phyloP scores from a whole-genome alignment of 1,140 invertebrate genomes.

The Coelopa frigida region DNA sequence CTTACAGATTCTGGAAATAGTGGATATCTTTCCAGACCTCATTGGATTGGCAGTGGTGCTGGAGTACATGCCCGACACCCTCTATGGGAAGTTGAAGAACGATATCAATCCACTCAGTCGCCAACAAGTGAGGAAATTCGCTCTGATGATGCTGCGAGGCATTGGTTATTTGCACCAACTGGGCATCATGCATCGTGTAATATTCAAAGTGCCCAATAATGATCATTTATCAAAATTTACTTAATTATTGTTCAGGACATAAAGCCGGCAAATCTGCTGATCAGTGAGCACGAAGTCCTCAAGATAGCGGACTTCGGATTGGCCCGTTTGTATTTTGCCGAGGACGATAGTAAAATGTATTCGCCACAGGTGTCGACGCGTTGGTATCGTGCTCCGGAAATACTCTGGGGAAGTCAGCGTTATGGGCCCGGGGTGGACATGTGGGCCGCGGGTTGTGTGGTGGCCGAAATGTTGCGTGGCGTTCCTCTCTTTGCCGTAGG shows the following conservation, averaged over 20 bases:
- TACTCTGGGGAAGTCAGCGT: slow-evolving; percentile 84
- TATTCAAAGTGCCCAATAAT: slow-evolving; percentile 1
- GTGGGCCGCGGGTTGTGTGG: slow-evolving; percentile 93
- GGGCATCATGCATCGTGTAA: slow-evolving; percentile 91
- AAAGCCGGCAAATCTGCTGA: slow-evolving; percentile 94
- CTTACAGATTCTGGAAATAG: slow-evolving; percentile 79
- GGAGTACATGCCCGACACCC: slow-evolving; percentile 86
- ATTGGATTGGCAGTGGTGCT: slow-evolving; percentile 85
- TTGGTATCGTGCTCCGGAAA: slow-evolving; percentile 93
- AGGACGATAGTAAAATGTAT: slow-evolving; percentile 58
- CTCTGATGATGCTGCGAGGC: slow-evolving; percentile 86
- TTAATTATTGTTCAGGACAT: slow-evolving; percentile 61
- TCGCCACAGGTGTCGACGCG: slow-evolving; percentile 66
- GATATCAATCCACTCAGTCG: slow-evolving; percentile 61
- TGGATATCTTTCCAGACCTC: slow-evolving; percentile 86
- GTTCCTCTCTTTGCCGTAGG: slow-evolving; percentile 82
- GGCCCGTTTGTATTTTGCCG: slow-evolving; percentile 70
- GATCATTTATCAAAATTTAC: slow-evolving; percentile 1
- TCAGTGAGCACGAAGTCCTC: slow-evolving; percentile 74
- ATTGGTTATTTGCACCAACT: slow-evolving; percentile 77
- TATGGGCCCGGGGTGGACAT: slow-evolving; percentile 83
- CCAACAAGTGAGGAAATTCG: slow-evolving; percentile 78
- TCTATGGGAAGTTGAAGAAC: slow-evolving; percentile 81
- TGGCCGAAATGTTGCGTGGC: slow-evolving; percentile 86
- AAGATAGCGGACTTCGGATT: slow-evolving; percentile 92